phyloP scores from a whole-genome alignment of 92 coral and sea anemone genomes.

The Bergia sp. region DNA sequence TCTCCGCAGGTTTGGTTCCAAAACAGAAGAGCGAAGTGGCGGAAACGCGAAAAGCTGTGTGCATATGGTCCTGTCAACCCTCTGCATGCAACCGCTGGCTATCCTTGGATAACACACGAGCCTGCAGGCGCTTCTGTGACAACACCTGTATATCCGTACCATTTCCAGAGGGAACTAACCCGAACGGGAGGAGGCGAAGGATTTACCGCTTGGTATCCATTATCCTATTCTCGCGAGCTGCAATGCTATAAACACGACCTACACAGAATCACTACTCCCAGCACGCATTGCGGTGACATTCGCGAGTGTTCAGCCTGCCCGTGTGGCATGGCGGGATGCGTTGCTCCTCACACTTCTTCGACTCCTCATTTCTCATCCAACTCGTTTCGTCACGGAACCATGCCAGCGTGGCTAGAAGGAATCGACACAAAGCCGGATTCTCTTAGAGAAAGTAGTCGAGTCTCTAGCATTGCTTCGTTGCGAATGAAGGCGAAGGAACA shows the following conservation, averaged over 20 bases:
- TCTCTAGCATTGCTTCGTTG: conserved; percentile 88
- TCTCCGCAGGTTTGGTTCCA: conserved; percentile 96
- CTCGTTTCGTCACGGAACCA: conserved; percentile 35
- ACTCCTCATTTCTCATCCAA: conserved; percentile 10
- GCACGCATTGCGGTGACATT: conserved; percentile 22
- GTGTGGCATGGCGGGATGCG: conserved; percentile 29
- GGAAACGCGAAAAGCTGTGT: conserved; percentile 96
- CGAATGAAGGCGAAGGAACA: conserved; percentile 96
- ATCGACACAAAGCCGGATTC: conserved; percentile 35
- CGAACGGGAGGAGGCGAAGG: conserved; percentile 36
- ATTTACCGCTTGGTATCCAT: conserved; percentile 6
- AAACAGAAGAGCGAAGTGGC: conserved; percentile 99
- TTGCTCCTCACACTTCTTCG: conserved; percentile 1
- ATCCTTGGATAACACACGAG: conserved; percentile 65
- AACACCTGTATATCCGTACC: conserved; percentile 26
- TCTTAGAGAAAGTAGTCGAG: conserved; percentile 66
- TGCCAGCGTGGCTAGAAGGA: conserved; percentile 33
- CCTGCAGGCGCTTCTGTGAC: conserved; percentile 50
- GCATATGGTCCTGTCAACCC: conserved; percentile 82
- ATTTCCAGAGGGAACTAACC: conserved; percentile 35
- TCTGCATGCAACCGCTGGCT: conserved; percentile 64
- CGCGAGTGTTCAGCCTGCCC: conserved; percentile 37
- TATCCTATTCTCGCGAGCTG: conserved; percentile 29
- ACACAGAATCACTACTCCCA: neutral
- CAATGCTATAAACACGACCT: conserved; percentile 29